A percentile compares a stretch with the other conserved stretches of the same genome.
These are phyloP conservation scores for Papilio dardanus DNA, from an alignment of 1,140 invertebrate genomes.

Conservation along the genomic window DNA sequence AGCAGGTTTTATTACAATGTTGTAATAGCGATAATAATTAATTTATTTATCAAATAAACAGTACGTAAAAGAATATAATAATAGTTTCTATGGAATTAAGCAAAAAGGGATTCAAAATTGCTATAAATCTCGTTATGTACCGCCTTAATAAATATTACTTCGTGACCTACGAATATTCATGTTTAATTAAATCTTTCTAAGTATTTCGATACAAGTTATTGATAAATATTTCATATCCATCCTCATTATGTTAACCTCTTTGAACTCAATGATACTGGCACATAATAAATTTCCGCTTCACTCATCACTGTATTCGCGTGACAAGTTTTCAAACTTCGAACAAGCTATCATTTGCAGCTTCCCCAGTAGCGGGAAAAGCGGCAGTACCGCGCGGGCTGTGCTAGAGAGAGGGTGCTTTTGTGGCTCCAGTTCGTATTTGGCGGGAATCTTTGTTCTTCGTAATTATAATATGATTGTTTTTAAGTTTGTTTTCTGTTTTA, in stretches of 20 bases:
- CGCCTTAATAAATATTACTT: too few species aligned
- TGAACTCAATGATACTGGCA: neutral
- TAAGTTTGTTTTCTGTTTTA: conserved; percentile 5
- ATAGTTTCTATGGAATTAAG: too few species aligned
- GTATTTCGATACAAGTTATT: neutral
- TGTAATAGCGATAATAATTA: too few species aligned
- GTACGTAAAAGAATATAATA: too few species aligned
- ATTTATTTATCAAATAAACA: too few species aligned
- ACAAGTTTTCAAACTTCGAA: conserved; percentile 51
- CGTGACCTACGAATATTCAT: too few species aligned
- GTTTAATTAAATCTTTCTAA: neutral
- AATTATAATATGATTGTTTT: conserved; percentile 11
- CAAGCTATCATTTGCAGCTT: conserved; percentile 50
- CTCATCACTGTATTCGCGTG: conserved; percentile 23
- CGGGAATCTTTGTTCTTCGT: conserved; percentile 37
- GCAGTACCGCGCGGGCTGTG: conserved; percentile 31
- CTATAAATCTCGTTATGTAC: too few species aligned
- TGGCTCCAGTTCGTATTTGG: neutral
- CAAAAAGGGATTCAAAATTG: too few species aligned
- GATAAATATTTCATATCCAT: neutral
- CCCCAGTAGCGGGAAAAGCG: conserved; percentile 26
- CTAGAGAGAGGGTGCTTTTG: conserved; percentile 28
- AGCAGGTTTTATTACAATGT: neutral
- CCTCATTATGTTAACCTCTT: neutral
- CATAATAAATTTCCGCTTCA: conserved; percentile 22